Evolutionary conservation across 2,113 vertebrate genomes (phyloP).

Genomic region (Sialia sialis): DNA sequence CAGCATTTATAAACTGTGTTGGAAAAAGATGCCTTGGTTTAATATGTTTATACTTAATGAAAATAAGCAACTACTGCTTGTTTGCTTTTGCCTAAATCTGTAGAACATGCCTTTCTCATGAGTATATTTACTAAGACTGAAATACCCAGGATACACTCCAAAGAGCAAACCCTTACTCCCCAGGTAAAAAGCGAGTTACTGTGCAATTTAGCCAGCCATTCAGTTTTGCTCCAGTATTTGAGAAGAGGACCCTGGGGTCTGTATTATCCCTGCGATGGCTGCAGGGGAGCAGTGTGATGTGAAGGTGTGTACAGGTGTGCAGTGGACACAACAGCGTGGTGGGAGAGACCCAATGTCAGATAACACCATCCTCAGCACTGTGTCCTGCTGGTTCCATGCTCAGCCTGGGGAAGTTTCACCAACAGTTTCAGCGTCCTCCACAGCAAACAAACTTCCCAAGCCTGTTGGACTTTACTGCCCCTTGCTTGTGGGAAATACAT

Average conservation of each 20-base stretch:
- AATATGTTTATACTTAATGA: neutral
- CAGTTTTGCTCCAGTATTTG: neutral
- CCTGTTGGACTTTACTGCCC: neutral
- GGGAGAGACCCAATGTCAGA: neutral
- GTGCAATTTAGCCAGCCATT: neutral
- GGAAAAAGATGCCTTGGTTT: neutral
- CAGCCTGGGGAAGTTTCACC: neutral
- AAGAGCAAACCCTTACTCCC: neutral
- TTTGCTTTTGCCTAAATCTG: neutral
- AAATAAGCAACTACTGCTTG: neutral
- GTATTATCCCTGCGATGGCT: neutral
- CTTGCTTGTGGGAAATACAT: neutral
- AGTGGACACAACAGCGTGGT: fast-evolving
- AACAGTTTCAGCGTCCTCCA: neutral
- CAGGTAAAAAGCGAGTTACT: neutral
- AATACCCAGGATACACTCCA: neutral
- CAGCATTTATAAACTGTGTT: neutral
- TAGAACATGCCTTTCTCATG: neutral
- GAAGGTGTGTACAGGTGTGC: neutral
- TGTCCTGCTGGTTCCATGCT: neutral
- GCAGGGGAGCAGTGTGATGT: neutral
- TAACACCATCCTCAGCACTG: neutral
- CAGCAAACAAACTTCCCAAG: neutral
- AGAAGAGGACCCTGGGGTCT: neutral
- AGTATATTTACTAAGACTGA: neutral